Conservation (phyloP, 1,140 invertebrate species). For the Drosophila tristis region DNA sequence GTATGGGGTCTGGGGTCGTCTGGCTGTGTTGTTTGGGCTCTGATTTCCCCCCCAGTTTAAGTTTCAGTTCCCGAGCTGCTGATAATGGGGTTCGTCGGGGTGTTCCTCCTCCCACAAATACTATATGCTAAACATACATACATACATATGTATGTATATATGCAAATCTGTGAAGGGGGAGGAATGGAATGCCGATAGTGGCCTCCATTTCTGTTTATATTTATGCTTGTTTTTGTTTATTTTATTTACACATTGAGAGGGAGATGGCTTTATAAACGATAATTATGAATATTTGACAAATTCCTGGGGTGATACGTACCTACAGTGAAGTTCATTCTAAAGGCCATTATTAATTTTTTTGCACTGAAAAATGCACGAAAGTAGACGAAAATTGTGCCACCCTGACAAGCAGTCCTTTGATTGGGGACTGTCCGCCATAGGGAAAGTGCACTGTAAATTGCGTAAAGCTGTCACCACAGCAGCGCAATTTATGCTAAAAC, state of each 20-base stretch:
- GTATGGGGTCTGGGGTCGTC: too few relatives aligned
- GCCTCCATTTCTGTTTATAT: conserved; percentile 24
- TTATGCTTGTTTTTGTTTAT: conserved; percentile 46
- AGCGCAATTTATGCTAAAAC: conserved; percentile 60
- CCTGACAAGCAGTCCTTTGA: too few relatives aligned
- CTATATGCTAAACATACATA: too few relatives aligned
- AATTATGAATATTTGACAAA: conserved; percentile 62
- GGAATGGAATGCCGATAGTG: conserved; percentile 32
- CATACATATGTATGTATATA: background rate
- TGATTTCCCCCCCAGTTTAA: conserved; percentile 19
- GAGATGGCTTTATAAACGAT: conserved; percentile 44
- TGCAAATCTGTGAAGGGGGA: conserved; percentile 15
- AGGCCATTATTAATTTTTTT: too few relatives aligned
- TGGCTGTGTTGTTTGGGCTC: conserved; percentile 13
- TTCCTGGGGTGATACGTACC: conserved; percentile 24
- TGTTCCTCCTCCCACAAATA: too few relatives aligned
- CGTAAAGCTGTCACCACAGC: conserved; percentile 53
- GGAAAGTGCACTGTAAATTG: conserved; percentile 11
- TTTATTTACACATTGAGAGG: conserved; percentile 42
- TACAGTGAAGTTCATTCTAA: background rate
- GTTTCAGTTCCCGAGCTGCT: conserved; percentile 5
- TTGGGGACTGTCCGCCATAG: too few relatives aligned
- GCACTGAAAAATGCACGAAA: too few relatives aligned
- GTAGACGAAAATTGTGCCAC: too few relatives aligned
- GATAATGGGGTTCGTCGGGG: conserved; percentile 13